Base-by-base conservation (phyloP, 2,113 vertebrate species). In the Oplegnathus fasciatus region DNA sequence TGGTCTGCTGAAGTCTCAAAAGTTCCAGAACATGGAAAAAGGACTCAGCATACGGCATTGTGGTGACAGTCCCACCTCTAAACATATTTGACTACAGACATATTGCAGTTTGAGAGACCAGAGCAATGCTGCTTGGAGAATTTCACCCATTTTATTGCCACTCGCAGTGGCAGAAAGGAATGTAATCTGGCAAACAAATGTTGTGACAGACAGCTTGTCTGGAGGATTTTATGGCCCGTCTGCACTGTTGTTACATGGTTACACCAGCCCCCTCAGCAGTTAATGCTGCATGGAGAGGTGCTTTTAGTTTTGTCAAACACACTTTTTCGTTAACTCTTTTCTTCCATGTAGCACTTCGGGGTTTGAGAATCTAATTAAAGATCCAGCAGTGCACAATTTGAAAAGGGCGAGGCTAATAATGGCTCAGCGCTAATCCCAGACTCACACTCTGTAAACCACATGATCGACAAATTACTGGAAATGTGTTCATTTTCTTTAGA, bases 141-240 rank as follows among this genome's bases (percentile, higher is more conserved):
- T 93, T 89, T 91, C 87, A 85, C 78, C 78, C 86, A 72, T 93
- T 95, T 95, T 94, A 94, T 89, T 92, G 88, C 85, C 83, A 68
- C 86, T 91, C 86, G 79, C 81, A 66, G 86, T 85, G 84, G 92
- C 88, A 93, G 91, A 85, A 87, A 93, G 90, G 90, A 94, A 95
- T 94, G 92, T 91, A 93, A 94, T 95, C 93, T 96, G 94, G 94
- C 92, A 95, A 95, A 95, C 94, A 95, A 95, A 94, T 95, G 93
- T 95, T 95, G 94, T 95, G 94, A 95, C 94, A 94, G 93, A 94
- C 92, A 95, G 93, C 86, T 94, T 94, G 94, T 95, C 92, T 95
- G 93, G 79, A 92, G 87, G 86, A 62, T 88, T 95, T 94, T 93
- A 94, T 89, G 87, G 90, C 67, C 90, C 72, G 90, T 94, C 93